A percentile compares a stretch with the other conserved stretches of the same genome.
These are phyloP conservation scores for Fabriciana adippe DNA, from an alignment of 2,888 invertebrate genomes.

Conservation along the genomic window DNA sequence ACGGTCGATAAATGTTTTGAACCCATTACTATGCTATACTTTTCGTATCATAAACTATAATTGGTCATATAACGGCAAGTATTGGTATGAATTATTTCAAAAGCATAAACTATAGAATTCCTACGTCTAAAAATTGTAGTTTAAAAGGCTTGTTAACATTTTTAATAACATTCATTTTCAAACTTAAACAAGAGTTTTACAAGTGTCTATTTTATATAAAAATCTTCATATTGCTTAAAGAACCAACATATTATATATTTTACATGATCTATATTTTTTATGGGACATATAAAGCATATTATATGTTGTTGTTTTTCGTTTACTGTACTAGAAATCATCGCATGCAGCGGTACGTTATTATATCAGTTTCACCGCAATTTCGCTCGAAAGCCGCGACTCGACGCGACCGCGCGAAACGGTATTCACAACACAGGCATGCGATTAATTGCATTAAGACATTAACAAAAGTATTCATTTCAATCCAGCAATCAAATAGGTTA, in stretches of 20 bases:
- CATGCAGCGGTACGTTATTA: conserved; percentile 58
- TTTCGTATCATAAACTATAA: conserved; percentile 46
- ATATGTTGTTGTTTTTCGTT: conserved; percentile 6
- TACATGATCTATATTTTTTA: neutral
- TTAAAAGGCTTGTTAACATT: too few relatives aligned
- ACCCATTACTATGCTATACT: conserved; percentile 60
- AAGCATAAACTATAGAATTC: neutral
- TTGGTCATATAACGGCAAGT: conserved; percentile 31
- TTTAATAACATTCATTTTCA: too few relatives aligned
- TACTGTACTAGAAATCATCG: conserved; percentile 35
- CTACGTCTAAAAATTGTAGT: neutral
- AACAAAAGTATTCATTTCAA: conserved; percentile 64
- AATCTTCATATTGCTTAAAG: too few relatives aligned
- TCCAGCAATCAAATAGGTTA: conserved; percentile 58
- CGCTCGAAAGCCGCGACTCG: conserved; percentile 65
- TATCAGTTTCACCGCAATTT: conserved; percentile 73
- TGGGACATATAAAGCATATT: too few relatives aligned
- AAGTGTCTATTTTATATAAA: too few relatives aligned
- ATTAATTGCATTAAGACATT: conserved; percentile 68
- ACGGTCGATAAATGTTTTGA: conserved; percentile 63
- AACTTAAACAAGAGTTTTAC: too few relatives aligned
- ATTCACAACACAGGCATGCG: conserved; percentile 65
- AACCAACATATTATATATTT: neutral
- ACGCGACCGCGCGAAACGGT: conserved; percentile 70
- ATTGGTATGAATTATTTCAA: neutral